Evolutionary conservation across 2,113 vertebrate species (phyloP), one percentile per base, ranked within the genome.

Genomic region (Indicator maculatus): DNA sequence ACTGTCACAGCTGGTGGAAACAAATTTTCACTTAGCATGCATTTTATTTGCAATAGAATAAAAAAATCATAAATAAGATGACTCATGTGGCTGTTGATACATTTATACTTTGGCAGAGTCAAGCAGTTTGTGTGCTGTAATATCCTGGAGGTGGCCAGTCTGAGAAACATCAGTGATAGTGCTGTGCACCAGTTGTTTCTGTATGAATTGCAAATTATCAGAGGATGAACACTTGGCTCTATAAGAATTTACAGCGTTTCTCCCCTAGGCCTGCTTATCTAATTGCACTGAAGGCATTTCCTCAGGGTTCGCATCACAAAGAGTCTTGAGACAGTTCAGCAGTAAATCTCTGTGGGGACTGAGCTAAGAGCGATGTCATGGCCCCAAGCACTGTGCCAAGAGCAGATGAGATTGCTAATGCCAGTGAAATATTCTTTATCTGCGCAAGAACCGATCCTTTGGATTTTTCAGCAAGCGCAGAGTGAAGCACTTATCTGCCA

Each of bases 331-430:
- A 60, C 83, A 79, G 31, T 79, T 86, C 83, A 74, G 63, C 17
- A 69, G 53, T 82, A 93, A 93, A 92, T 94, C 95, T 86, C 83
- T 50, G 44, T 38, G 36, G 67, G 66, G 75, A 70, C 89, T 83
- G 45, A 85, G 69, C 45, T 47, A 47, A 90, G 60, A 90, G 83
- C 56, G 67, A 23, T 80, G 89, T 73, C 78, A 10, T 65, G 74
- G 87, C 85, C 73, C 66, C 30, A 55, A 71, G 69, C 36, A 12
- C 41, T 52, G 58, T 53, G 70, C 83, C 86, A 90, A 74, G 36
- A 93, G 82, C 84, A 81, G 74, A 80, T 12, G 19, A 92, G 78
- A 63, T 93, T 84, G 73, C 52, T 96, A 82, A 91, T 88, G 59
- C 36, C 52, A 77, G 59, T 76, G 76, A 93, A 90, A 86, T 94